Evolutionary conservation across 1,140 invertebrate genomes (phyloP).

Genomic region (Brachionus manjavacas): DNA sequence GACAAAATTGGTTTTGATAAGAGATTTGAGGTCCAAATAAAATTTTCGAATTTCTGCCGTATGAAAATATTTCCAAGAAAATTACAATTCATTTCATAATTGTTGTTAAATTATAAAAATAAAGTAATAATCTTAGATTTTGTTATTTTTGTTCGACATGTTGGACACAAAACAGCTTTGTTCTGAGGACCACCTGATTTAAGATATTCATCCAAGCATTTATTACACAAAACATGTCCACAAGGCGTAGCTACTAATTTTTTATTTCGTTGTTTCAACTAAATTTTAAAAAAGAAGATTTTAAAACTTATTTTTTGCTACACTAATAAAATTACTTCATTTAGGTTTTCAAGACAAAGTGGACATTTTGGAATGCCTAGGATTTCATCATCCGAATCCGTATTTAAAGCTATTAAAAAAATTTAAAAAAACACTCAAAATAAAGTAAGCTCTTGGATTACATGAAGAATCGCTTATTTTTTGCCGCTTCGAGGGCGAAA

Average conservation of each 20-base stretch:
- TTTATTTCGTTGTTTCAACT: constrained; percentile 5
- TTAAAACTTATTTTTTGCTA: not conserved
- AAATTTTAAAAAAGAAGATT: not conserved
- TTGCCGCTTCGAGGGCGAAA: not conserved
- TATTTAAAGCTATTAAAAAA: not conserved
- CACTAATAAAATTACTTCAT: not conserved
- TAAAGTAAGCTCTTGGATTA: not conserved
- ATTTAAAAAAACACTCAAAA: no score
- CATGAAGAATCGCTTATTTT: not conserved
- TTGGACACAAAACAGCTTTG: constrained; percentile 15
- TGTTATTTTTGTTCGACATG: constrained; percentile 6
- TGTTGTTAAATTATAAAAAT: not conserved
- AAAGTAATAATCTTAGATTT: constrained; percentile 8
- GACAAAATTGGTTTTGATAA: not conserved
- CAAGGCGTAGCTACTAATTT: constrained; percentile 30
- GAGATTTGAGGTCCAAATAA: not conserved
- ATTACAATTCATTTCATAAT: not conserved
- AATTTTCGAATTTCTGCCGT: not conserved
- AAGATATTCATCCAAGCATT: constrained; percentile 17
- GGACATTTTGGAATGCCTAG: constrained; percentile 20
- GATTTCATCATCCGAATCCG: not conserved
- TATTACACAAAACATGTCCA: constrained; percentile 39
- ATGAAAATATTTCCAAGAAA: not conserved
- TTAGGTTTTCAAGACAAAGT: constrained; percentile 32
- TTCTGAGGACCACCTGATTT: not conserved